These are phyloP conservation scores for Danionella dracula DNA, from an alignment of 2,797 vertebrate species.

Conservation along the genomic window DNA sequence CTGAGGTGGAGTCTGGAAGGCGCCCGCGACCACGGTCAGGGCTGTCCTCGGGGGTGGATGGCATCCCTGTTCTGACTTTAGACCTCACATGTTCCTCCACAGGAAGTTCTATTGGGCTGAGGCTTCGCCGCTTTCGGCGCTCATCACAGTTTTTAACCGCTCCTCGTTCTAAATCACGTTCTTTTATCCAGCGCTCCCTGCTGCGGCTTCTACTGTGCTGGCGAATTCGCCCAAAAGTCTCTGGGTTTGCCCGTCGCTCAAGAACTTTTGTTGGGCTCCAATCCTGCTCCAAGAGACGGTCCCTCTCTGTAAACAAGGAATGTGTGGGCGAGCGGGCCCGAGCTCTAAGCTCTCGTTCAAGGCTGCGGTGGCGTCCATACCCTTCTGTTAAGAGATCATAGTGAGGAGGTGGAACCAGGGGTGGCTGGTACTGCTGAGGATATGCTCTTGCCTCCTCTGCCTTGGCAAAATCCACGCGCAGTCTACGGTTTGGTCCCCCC, in stretches of 20 bases:
- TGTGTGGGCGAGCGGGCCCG: constrained; percentile 82
- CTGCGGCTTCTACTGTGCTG: constrained; percentile 86
- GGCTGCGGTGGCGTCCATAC: constrained; percentile 79
- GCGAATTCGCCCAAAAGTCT: constrained; percentile 74
- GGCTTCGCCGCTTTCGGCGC: constrained; percentile 71
- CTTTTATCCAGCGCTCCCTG: constrained; percentile 83
- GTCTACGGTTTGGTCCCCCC: constrained; percentile 82
- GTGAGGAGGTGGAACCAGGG: constrained; percentile 72
- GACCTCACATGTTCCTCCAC: constrained; percentile 75
- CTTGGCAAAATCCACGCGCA: constrained; percentile 94
- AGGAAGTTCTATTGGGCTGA: constrained; percentile 70
- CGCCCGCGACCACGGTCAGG: constrained; percentile 83
- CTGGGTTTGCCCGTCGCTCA: constrained; percentile 76
- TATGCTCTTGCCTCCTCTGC: constrained; percentile 86
- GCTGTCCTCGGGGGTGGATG: constrained; percentile 76
- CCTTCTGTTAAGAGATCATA: constrained; percentile 82
- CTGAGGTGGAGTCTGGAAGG: constrained; percentile 73
- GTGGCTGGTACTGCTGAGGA: constrained; percentile 79
- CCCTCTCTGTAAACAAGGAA: constrained; percentile 73
- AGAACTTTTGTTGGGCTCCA: constrained; percentile 80
- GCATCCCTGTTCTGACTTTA: constrained; percentile 60
- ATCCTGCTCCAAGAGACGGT: constrained; percentile 82
- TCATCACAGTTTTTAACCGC: constrained; percentile 74
- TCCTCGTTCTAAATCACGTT: constrained; percentile 68
- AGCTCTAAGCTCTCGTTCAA: constrained; percentile 83